Base-by-base conservation (phyloP, 2,113 vertebrate species). In the Vulpes vulpes region DNA sequence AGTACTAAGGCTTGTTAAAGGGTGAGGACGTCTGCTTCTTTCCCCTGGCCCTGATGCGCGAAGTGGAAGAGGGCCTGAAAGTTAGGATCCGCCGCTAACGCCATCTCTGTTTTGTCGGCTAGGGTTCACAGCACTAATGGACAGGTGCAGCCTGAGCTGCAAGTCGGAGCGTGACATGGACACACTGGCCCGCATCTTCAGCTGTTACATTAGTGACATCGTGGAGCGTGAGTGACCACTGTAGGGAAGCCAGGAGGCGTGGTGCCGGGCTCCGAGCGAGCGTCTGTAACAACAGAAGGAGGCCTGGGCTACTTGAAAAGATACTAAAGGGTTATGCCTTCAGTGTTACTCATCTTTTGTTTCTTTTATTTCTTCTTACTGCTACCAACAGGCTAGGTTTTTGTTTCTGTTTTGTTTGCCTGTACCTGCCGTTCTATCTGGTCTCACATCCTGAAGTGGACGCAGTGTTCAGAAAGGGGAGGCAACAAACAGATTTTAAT, bases 81-180 rank as follows among this genome's bases (percentile, higher is more conserved):
- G n/a, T 78, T 64, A 62, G 83, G 7, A 51, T 69, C 55, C n/a
- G 17, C 51, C 65, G 74, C 35, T 97, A 83, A 95, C n/a, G 55
- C 95, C 14, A 81, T 65, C 0, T 90, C 55, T 94, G 69, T 80
- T 81, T 87, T 95, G 59, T 84, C 69, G 84, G 78, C 69, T 73
- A 95, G 97, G 89, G 30, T 89, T 93, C 92, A 80, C 81, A 82
- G 95, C 91, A 5, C 90, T 96, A 83, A 97, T 93, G 78, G 91
- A 95, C 17, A 95, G 79, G 92, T 88, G 96, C 69, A 60, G 65
- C 49, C 71, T 90, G 51, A 30, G 90, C 60, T 96, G 92, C 84
- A 86, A 79, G 32, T 88, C 93, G 32, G 93, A 97, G 32, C 49
- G 53, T 78, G 93, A 85, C 35, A 73, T 89, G 64, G 94, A 95